Conservation (phyloP, 2,797 vertebrate genomes). For the Spheniscus humboldti region DNA sequence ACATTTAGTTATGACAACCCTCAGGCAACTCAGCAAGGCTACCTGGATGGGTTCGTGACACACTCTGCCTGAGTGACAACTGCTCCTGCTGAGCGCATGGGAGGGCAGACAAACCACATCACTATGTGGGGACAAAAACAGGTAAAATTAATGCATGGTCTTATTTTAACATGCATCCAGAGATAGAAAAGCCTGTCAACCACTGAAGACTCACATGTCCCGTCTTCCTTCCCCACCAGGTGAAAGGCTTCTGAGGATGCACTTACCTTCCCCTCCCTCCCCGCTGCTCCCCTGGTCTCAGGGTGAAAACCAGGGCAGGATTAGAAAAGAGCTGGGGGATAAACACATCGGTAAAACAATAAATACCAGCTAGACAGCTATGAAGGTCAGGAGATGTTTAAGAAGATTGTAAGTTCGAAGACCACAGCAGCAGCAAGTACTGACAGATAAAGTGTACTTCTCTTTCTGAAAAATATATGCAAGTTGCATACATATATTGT, state of each 20-base stretch:
- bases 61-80: not conserved
- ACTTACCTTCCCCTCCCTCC: not conserved
- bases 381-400: conserved; percentile 39
- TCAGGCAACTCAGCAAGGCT: not conserved
- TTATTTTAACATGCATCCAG: not conserved
- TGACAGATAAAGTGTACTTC: not conserved
- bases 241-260: not conserved
- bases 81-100: not conserved
- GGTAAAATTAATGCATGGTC: not conserved
- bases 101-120: not conserved
- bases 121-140: accelerated
- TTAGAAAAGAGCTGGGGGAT: conserved; percentile 3
- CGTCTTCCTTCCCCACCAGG: not conserved
- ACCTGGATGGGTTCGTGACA: not conserved
- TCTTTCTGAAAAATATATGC: not conserved
- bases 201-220: accelerated
- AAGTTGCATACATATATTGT: not conserved
- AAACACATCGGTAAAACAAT: conserved; percentile 38
- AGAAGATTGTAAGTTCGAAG: conserved; percentile 44
- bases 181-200: not conserved
- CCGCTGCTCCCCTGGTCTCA: not conserved
- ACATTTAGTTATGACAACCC: not conserved
- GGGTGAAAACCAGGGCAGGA: conserved; percentile 21
- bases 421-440: not conserved
- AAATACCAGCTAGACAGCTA: conserved; percentile 46